Evolutionary conservation across 2,113 vertebrate genomes (phyloP), one percentile per base, ranked within the genome.

Genomic region (Picathartes gymnocephalus): DNA sequence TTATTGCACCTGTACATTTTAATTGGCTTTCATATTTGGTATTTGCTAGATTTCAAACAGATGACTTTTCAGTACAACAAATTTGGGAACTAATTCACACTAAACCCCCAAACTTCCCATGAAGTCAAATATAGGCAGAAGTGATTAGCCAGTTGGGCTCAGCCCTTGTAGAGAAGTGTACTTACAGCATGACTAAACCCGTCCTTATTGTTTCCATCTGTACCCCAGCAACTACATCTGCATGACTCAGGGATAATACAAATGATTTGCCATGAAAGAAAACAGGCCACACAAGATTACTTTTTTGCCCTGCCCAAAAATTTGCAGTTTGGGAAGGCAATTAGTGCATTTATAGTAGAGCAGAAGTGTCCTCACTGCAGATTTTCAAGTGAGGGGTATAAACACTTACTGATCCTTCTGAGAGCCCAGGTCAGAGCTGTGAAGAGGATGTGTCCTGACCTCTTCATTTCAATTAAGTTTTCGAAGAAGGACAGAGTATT

Each of bases 1-100:
- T 69, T 87, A 90, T 40, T 88, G 80, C 85, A 94, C 91, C 85
- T 95, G 76, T 64, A 81, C 35, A 72, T 77, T 90, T 91, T 92
- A 92, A 92, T 74, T 92, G 84, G 40, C 51, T 64, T 71, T 89
- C 47, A 39, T 88, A 81, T 86, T 25, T 81, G 65, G 74, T 71
- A 86, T 95, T 90, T 85, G 35, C 78, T 66, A 66, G 31, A 16
- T 81, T 91, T 90, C 81, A 76, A 73, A 90, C 25, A 88, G 71
- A 90, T 45, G 42, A 93, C 40, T 93, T 95, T 17, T 78, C 80
- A 92, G 40, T 81, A 69, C 62, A 69, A 62, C 27, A 27, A 86
- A 81, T 90, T 65, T 85, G 40, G n/a, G 23, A 92, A 81, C 68
- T 47, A 93, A 66, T 86, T 92, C 54, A 86, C 40, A 44, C 6